Conservation (phyloP, 2,113 vertebrate genomes). For the Panthera tigris region DNA sequence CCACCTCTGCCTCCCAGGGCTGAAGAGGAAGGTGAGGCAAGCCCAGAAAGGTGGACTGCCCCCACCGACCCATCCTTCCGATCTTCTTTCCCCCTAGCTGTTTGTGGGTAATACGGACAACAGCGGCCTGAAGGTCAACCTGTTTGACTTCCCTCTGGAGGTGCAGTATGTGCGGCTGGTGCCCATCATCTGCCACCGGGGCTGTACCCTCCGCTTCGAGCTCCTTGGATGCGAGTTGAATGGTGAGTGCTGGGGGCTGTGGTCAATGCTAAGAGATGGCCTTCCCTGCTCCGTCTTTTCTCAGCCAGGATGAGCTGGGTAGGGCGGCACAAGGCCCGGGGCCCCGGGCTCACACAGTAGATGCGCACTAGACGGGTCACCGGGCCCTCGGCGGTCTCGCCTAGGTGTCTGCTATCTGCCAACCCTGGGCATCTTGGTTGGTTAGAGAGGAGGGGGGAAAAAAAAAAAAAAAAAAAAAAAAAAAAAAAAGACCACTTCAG, state of each 20-base stretch:
- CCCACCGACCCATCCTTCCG: fast-evolving
- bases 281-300: too few relatives aligned
- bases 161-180: conserved; percentile 92
- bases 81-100: conserved; percentile 82
- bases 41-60: neutral
- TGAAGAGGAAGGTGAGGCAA: neutral
- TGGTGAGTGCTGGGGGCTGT: conserved; percentile 84
- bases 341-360: neutral
- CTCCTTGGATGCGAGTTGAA: conserved; percentile 96
- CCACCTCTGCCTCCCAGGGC: neutral
- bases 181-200: conserved; percentile 88
- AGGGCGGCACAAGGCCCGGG: neutral
- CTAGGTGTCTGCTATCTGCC: neutral
- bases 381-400: neutral
- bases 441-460: too few relatives aligned
- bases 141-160: conserved; percentile 90
- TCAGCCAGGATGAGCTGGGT: fast-evolving
- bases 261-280: fast-evolving
- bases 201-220: conserved; percentile 96
- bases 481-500: neutral
- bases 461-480: neutral
- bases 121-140: conserved; percentile 87
- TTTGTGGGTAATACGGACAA: conserved; percentile 93
- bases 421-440: neutral
- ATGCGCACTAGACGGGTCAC: fast-evolving